Evolutionary conservation across 1,140 invertebrate species (phyloP).

Genomic region (Protaetia brevitarsis): DNA sequence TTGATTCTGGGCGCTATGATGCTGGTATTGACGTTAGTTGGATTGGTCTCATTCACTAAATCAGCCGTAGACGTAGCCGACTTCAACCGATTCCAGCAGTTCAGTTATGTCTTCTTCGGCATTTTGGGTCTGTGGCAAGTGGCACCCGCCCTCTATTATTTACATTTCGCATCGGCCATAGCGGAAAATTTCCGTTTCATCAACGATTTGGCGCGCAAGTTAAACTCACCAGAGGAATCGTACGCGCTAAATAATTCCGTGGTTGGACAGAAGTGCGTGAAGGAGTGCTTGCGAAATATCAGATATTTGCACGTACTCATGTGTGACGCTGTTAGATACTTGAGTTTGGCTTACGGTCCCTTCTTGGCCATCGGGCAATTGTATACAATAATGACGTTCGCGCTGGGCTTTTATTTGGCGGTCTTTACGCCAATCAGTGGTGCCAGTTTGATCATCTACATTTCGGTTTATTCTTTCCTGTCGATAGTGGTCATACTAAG

Average conservation of each 20-base stretch:
- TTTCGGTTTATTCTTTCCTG: slow-evolving; percentile 19
- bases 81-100: background rate
- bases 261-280: slow-evolving; percentile 19
- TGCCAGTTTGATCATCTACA: slow-evolving; percentile 6
- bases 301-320: slow-evolving; percentile 32
- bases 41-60: background rate
- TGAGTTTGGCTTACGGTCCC: slow-evolving; percentile 29
- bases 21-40: background rate
- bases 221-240: slow-evolving; percentile 2
- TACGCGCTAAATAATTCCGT: background rate
- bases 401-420: slow-evolving; percentile 24
- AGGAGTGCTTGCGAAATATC: slow-evolving; percentile 22
- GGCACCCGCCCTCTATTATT: slow-evolving; percentile 26
- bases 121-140: slow-evolving; percentile 30
- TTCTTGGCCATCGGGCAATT: slow-evolving; percentile 31
- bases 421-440: background rate
- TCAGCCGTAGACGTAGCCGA: background rate
- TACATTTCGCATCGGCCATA: slow-evolving; percentile 32
- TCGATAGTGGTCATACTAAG: slow-evolving; percentile 1
- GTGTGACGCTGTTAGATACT: slow-evolving; percentile 27
- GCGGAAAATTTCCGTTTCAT: slow-evolving; percentile 28
- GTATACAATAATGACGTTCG: slow-evolving; percentile 28
- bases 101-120: slow-evolving; percentile 21
- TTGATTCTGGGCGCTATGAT: slow-evolving; percentile 3
- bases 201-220: slow-evolving; percentile 23